Evolutionary conservation across 2,797 vertebrate genomes (phyloP).

Genomic region (Enteromius trimaculatus): DNA sequence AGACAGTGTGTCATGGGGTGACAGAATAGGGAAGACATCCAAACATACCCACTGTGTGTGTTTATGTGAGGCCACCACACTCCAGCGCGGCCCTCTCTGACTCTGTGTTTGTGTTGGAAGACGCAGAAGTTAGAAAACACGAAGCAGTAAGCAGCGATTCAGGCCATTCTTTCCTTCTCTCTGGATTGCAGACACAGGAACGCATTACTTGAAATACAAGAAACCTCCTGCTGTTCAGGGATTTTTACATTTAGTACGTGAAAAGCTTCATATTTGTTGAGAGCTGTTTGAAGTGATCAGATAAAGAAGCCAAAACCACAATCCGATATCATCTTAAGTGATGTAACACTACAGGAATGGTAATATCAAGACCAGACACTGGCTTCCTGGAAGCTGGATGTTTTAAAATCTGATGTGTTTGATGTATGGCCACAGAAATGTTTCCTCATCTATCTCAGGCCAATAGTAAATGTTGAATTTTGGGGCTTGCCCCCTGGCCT

Average conservation of each 20-base stretch:
- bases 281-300: background rate
- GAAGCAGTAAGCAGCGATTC: conserved; percentile 44
- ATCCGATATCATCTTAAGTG: conserved; percentile 10
- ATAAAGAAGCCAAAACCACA: conserved; percentile 24
- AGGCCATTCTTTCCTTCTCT: conserved; percentile 33
- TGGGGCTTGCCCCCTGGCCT: conserved; percentile 87
- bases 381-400: conserved; percentile 79
- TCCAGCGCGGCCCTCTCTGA: conserved; percentile 40
- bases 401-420: conserved; percentile 78
- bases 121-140: conserved; percentile 57
- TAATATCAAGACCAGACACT: conserved; percentile 78
- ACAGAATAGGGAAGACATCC: conserved; percentile 50
- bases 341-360: conserved; percentile 79
- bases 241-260: background rate
- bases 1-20: conserved; percentile 17
- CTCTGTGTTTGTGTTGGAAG: conserved; percentile 43
- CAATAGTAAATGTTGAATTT: conserved; percentile 92
- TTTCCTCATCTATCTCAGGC: conserved; percentile 92
- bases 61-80: conserved; percentile 40
- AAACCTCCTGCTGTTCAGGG: background rate
- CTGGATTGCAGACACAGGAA: conserved; percentile 2
- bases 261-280: conserved; percentile 12
- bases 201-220: background rate
- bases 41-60: conserved; percentile 63
- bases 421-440: conserved; percentile 86